These are phyloP conservation scores for Julus scandinavius DNA, from an alignment of 2,888 invertebrate species.

Conservation along the genomic window DNA sequence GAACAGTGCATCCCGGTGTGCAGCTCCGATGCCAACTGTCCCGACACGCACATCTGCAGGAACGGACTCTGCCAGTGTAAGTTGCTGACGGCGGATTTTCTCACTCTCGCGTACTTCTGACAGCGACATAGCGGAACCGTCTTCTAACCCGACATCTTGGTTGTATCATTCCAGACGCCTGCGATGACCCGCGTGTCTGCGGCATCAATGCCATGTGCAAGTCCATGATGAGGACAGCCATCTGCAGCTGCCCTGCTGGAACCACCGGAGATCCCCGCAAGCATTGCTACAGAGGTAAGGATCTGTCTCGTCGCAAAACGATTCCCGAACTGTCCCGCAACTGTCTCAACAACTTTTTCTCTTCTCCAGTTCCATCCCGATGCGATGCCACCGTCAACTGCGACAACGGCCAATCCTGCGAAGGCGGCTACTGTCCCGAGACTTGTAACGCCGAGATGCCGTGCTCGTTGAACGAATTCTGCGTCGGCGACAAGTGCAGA, in stretches of 20 bases:
- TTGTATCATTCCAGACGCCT: conserved; percentile 74
- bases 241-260: conserved; percentile 74
- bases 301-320: too few relatives aligned
- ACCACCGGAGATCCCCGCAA: conserved; percentile 68
- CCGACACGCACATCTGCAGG: conserved; percentile 58
- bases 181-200: conserved; percentile 77
- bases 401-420: conserved; percentile 73
- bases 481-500: conserved; percentile 50
- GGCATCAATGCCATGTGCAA: conserved; percentile 82
- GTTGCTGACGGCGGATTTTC: background rate
- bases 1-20: conserved; percentile 76
- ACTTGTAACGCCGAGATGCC: conserved; percentile 58
- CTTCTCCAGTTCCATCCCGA: conserved; percentile 33
- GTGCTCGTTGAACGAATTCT: conserved; percentile 55
- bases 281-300: conserved; percentile 54
- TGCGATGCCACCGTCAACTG: conserved; percentile 50
- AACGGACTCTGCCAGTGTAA: conserved; percentile 57
- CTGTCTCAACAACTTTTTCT: background rate
- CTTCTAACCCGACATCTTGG: background rate
- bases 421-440: conserved; percentile 70
- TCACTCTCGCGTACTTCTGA: too few relatives aligned
- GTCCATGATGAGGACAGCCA: conserved; percentile 52
- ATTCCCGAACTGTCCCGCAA: background rate
- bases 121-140: too few relatives aligned
- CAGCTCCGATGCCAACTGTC: conserved; percentile 57